A percentile compares a stretch with the other conserved stretches of the same genome.
Evolutionary conservation across 2,113 vertebrate species (phyloP).

Genomic region (Poicephalus meyeri): DNA sequence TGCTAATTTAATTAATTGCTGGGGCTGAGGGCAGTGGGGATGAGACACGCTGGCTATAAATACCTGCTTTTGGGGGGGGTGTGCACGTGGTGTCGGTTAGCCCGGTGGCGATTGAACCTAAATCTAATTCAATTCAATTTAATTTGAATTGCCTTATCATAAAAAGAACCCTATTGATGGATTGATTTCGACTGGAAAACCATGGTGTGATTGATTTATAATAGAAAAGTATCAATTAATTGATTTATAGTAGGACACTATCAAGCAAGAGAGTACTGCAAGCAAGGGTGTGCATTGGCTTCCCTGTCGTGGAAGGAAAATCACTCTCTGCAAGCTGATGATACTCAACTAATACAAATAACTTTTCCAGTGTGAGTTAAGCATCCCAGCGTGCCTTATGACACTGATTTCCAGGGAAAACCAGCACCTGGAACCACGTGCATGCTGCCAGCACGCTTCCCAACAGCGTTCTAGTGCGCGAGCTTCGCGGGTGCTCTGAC

Average conservation of each 20-base stretch:
- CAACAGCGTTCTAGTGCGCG: accelerated
- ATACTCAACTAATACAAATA: neutral
- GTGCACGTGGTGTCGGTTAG: accelerated
- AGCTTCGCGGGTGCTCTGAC: accelerated
- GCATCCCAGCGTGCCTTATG: accelerated
- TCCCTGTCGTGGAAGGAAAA: neutral
- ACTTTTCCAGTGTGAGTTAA: neutral
- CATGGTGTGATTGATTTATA: neutral
- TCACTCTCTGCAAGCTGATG: neutral
- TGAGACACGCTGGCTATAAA: constrained; percentile 71
- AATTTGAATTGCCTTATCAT: neutral
- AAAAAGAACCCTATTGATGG: neutral
- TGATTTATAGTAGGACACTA: neutral
- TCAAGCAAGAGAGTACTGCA: accelerated
- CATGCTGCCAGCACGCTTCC: accelerated
- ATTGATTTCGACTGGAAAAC: neutral
- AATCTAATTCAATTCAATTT: neutral
- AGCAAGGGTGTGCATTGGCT: accelerated
- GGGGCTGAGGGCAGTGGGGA: constrained; percentile 64
- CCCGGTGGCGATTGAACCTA: accelerated
- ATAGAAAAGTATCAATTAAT: too few relatives aligned
- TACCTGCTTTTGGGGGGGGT: constrained; percentile 54
- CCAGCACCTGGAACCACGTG: accelerated
- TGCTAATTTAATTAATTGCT: constrained; percentile 79
- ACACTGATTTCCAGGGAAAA: neutral